Evolutionary conservation across 1,140 invertebrate species (phyloP).

Genomic region (Campoletis sonorensis): DNA sequence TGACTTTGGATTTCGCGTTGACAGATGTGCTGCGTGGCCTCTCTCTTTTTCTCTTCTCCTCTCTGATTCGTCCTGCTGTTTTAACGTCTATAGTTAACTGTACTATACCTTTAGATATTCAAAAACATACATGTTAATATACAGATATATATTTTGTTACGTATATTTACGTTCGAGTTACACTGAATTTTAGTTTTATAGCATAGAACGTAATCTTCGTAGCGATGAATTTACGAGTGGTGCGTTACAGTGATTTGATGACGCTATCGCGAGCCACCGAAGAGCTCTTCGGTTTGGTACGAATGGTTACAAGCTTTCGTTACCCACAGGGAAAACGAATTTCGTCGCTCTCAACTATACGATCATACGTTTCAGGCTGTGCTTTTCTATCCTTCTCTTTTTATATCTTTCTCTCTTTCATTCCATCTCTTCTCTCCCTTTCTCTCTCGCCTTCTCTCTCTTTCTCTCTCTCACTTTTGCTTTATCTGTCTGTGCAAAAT

Average conservation of each 20-base stretch:
- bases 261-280: slow-evolving; percentile 54
- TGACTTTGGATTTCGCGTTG: slow-evolving; percentile 34
- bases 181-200: slow-evolving; percentile 62
- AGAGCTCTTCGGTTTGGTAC: slow-evolving; percentile 47
- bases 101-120: neutral
- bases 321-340: slow-evolving; percentile 46
- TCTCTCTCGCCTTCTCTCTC: neutral
- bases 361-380: neutral
- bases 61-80: slow-evolving; percentile 34
- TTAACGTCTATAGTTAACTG: neutral
- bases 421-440: neutral
- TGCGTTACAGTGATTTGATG: slow-evolving; percentile 63
- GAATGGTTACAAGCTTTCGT: slow-evolving; percentile 31
- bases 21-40: slow-evolving; percentile 38
- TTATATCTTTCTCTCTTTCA: no score
- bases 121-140: no score
- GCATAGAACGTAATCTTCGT: slow-evolving; percentile 62
- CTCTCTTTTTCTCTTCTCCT: slow-evolving; percentile 48
- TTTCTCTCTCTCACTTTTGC: neutral
- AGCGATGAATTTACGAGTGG: slow-evolving; percentile 62
- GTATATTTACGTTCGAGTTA: slow-evolving; percentile 45
- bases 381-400: neutral
- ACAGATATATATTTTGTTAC: neutral
- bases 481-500: neutral
- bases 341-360: slow-evolving; percentile 31